A percentile compares a stretch with the other conserved stretches of the same genome.
phyloP scores from a whole-genome alignment of 2,113 vertebrate species.

The Aegithalos caudatus region DNA sequence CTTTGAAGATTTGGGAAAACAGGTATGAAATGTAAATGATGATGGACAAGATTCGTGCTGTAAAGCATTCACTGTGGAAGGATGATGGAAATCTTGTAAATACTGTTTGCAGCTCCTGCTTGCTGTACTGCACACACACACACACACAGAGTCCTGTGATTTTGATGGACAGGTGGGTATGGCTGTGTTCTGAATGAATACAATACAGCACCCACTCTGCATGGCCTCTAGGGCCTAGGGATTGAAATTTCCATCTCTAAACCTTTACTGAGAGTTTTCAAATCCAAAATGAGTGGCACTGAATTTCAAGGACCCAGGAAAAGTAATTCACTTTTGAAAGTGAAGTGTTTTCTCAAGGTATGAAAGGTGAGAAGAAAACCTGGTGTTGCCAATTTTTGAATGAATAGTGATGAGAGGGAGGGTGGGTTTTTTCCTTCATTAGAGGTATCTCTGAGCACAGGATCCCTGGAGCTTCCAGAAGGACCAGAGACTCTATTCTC shows the following conservation, averaged over 20 bases:
- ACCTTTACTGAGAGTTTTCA: background rate
- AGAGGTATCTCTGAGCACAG: background rate
- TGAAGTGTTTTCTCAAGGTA: slow-evolving; percentile 19
- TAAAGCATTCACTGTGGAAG: background rate
- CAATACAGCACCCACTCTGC: background rate
- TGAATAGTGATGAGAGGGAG: background rate
- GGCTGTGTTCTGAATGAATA: background rate
- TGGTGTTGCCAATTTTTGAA: background rate
- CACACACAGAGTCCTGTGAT: background rate
- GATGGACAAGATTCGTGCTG: background rate
- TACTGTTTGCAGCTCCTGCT: background rate
- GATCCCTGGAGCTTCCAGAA: background rate
- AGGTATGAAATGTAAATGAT: slow-evolving; percentile 44
- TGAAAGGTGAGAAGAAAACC: background rate
- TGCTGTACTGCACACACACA: background rate
- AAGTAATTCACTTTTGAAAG: slow-evolving; percentile 4
- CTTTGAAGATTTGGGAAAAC: slow-evolving; percentile 39
- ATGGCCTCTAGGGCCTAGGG: background rate
- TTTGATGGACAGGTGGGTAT: background rate
- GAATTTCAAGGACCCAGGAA: background rate
- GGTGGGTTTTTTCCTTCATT: background rate
- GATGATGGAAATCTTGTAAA: background rate
- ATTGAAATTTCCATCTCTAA: slow-evolving; percentile 11
- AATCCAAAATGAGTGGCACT: background rate
- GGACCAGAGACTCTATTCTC: background rate